Conservation (phyloP, 2,797 vertebrate species). For the Fringilla coelebs region DNA sequence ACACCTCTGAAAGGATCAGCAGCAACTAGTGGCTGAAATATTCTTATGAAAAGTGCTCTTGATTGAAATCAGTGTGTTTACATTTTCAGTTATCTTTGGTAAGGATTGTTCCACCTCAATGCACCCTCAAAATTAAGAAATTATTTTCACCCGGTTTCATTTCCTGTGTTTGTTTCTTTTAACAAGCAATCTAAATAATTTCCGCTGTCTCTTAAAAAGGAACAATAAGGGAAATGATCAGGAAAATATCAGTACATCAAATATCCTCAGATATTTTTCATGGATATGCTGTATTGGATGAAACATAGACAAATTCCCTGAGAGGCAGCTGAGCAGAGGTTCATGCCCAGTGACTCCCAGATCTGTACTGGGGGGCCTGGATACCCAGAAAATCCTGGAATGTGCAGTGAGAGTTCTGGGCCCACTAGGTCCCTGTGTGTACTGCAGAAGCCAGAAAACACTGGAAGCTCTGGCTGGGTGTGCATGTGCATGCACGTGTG, state of each 20-base stretch:
- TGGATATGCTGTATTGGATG: background rate
- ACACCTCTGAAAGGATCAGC: constrained; percentile 55
- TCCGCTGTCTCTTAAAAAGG: constrained; percentile 48
- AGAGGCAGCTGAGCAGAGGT: background rate
- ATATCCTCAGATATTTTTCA: background rate
- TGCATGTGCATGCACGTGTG: background rate
- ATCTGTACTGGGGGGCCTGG: background rate
- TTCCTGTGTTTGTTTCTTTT: constrained; percentile 72
- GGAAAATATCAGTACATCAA: constrained; percentile 38
- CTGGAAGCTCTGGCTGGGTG: background rate
- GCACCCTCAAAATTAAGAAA: constrained; percentile 63
- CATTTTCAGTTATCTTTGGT: constrained; percentile 50
- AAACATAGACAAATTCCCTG: background rate
- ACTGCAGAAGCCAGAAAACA: background rate
- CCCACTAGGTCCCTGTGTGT: background rate
- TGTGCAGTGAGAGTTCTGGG: background rate
- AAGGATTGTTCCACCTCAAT: background rate
- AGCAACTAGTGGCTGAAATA: constrained; percentile 61
- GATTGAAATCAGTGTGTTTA: constrained; percentile 69
- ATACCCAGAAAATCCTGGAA: background rate
- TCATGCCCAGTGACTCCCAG: background rate
- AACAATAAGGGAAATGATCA: constrained; percentile 45
- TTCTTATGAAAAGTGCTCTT: constrained; percentile 60
- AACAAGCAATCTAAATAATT: constrained; percentile 64
- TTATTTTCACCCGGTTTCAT: constrained; percentile 70